A percentile compares a stretch with the other conserved stretches of the same genome.
Evolutionary conservation across 30 jellyfish, hydroid and myxozoan genomes (phyloP).

Genomic region (Calvadosia cruxmelitensis): DNA sequence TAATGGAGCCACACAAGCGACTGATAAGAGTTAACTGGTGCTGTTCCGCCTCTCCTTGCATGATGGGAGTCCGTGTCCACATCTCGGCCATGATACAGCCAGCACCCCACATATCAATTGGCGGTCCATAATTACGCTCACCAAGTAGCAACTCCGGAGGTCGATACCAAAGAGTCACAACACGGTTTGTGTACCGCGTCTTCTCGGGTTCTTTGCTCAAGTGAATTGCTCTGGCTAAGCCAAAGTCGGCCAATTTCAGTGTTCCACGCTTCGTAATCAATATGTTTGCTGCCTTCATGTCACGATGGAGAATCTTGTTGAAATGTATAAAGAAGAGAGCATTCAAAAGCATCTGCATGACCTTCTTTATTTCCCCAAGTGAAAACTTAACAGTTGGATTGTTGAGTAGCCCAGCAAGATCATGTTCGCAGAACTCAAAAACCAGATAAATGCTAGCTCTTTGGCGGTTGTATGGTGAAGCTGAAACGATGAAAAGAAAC

Average conservation of each 20-base stretch:
- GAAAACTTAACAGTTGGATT: constrained; percentile 65
- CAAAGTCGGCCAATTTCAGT: constrained; percentile 96
- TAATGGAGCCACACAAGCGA: constrained; percentile 83
- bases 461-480: constrained; percentile 86
- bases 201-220: constrained; percentile 79
- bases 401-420: constrained; percentile 86
- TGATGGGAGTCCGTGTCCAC: constrained; percentile 96
- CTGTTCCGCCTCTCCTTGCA: constrained; percentile 95
- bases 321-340: constrained; percentile 88
- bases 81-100: constrained; percentile 99
- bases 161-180: constrained; percentile 96
- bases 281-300: constrained; percentile 98
- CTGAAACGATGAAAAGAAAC: constrained; percentile 33
- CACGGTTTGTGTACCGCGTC: constrained; percentile 86
- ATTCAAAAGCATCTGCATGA: constrained; percentile 87
- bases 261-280: constrained; percentile 92
- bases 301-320: constrained; percentile 95
- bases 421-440: constrained; percentile 99
- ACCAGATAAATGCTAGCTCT: constrained; percentile 89
- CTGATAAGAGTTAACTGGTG: constrained; percentile 69
- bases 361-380: constrained; percentile 80
- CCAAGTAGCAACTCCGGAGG: constrained; percentile 99
- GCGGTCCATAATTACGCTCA: constrained; percentile 92
- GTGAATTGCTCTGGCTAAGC: constrained; percentile 96
- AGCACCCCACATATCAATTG: constrained; percentile 99